Conservation (phyloP, 2,888 invertebrate genomes). For the Lomographa bimaculata region DNA sequence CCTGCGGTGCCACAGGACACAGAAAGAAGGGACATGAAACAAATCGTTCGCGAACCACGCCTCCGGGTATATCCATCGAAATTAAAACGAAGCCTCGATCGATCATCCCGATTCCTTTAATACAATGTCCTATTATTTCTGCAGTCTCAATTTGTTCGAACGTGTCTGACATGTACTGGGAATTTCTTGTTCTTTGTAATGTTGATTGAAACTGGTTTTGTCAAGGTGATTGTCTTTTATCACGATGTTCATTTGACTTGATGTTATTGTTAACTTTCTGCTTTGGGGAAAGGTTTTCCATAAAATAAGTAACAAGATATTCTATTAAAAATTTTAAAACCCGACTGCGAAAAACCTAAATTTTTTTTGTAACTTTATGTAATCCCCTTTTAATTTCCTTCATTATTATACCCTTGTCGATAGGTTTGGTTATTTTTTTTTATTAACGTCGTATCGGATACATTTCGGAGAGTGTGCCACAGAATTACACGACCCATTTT, state of each 20-base stretch:
- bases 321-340: too few species aligned
- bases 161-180: conserved; percentile 62
- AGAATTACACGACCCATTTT: too few species aligned
- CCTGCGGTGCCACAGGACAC: conserved; percentile 59
- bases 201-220: conserved; percentile 46
- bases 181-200: conserved; percentile 52
- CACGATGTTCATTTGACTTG: neutral
- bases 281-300: too few species aligned
- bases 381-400: too few species aligned
- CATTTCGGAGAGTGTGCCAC: too few species aligned
- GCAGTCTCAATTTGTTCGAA: conserved; percentile 73
- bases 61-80: conserved; percentile 75
- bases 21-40: conserved; percentile 69
- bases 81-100: conserved; percentile 79
- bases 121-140: conserved; percentile 75
- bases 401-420: too few species aligned
- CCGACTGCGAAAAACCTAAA: too few species aligned
- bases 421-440: too few species aligned
- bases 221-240: conserved; percentile 29
- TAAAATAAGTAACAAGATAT: too few species aligned
- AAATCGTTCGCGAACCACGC: conserved; percentile 80
- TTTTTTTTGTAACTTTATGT: too few species aligned
- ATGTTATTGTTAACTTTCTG: neutral
- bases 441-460: too few species aligned
- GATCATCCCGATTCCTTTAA: conserved; percentile 79